Evolutionary conservation across 2,113 vertebrate species (phyloP).

Genomic region (Struthidea cinerea): DNA sequence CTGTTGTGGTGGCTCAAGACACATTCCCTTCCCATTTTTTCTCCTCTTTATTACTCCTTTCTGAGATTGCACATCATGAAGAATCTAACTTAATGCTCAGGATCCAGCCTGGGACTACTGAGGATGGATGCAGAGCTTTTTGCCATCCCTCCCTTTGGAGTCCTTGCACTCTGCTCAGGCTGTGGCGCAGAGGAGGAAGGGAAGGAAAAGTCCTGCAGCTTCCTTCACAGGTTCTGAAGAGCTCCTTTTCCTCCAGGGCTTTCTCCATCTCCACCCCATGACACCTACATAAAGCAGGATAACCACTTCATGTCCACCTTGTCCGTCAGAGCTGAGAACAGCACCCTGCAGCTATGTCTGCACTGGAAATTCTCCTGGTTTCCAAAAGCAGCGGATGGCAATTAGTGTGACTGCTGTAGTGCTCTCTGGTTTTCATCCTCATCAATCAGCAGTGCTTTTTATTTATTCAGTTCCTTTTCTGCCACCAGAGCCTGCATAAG

Average conservation of each 20-base stretch:
- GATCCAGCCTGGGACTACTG: background rate
- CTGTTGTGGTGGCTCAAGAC: background rate
- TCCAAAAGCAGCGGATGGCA: background rate
- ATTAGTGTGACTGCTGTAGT: background rate
- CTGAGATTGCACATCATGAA: background rate
- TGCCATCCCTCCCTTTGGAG: background rate
- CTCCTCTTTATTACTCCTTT: background rate
- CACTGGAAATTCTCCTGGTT: background rate
- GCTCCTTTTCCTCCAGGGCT: background rate
- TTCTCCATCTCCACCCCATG: background rate
- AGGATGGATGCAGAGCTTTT: background rate
- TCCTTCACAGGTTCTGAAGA: background rate
- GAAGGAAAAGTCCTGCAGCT: background rate
- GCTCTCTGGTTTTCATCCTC: slow-evolving; percentile 11
- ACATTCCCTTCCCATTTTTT: background rate
- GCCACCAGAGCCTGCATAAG: background rate
- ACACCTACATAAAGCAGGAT: background rate
- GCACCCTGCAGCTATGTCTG: background rate
- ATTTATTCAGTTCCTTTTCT: background rate
- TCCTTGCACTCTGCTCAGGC: background rate
- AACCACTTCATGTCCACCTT: background rate
- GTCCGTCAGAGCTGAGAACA: background rate
- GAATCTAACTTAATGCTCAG: background rate
- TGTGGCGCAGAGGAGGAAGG: background rate
- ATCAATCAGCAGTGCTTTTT: background rate